Evolutionary conservation across 2,113 vertebrate species (phyloP), one percentile per base, ranked within the genome.

Genomic region (Delphinus delphis): DNA sequence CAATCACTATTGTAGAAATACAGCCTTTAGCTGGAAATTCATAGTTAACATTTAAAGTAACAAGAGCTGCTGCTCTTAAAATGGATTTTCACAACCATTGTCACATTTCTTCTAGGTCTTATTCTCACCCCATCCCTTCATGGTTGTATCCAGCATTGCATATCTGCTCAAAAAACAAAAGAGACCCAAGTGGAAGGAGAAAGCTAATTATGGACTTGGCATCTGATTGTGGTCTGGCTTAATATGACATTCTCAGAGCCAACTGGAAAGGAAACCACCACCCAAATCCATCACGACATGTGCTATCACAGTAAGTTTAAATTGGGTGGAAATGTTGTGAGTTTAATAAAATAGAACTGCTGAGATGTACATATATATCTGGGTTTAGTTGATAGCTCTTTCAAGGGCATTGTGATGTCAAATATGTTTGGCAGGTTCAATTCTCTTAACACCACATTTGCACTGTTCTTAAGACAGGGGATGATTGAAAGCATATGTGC

Each of bases 401-500:
- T 92, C 89, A 95, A 93, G 93, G 92, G 95, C 90, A 95, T 60
- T 92, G 93, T 87, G 96, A 96, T 98, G 95, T 97, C 96, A 97
- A 87, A n/a, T 92, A 63, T 67, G 55, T 92, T 96, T 97, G 98
- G 95, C 96, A 97, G 74, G 47, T 95, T 97, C 70, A 81, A 36
- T 92, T 96, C 95, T 95, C 93, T 96, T 96, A 90, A 92, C 93
- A 97, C 80, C 83, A 95, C 86, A 84, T 97, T 95, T 97, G 91
- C 38, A n/a, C 77, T 89, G 63, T 71, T 97, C 83, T 94, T 81
- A 89, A 96, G 89, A 95, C 23, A 68, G 3, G 25, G 33, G 70
- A 58, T 95, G 88, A 98, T 97, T 96, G 92, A 87, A 97, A 97
- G 90, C 98, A 97, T 94, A 89, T 97, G 97, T 97, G 92, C 70